Conservation (phyloP, 1,140 invertebrate species). For the Sycophaga agraensis region DNA sequence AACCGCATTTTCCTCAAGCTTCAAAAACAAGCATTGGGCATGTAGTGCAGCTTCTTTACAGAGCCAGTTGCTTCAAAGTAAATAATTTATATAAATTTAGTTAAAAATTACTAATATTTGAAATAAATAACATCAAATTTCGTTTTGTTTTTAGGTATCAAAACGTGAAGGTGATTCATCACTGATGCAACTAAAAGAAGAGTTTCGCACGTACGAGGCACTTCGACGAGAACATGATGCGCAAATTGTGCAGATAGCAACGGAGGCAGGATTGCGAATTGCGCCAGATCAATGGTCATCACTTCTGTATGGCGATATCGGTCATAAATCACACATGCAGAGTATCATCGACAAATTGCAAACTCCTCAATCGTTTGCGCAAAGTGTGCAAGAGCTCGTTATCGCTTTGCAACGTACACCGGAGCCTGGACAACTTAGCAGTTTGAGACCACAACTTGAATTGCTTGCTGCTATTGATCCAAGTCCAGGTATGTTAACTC, state of each 20-base stretch:
- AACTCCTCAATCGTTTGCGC: conserved; percentile 87
- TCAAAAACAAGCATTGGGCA: conserved; percentile 99
- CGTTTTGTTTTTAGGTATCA: conserved; percentile 66
- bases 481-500: conserved; percentile 63
- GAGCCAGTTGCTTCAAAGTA: conserved; percentile 98
- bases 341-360: conserved; percentile 95
- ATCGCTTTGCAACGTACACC: conserved; percentile 89
- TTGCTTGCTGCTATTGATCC: conserved; percentile 85
- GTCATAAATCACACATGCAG: conserved; percentile 98
- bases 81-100: background rate
- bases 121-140: too few species aligned
- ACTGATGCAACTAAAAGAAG: conserved; percentile 97
- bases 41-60: conserved; percentile 95
- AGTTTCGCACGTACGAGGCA: conserved; percentile 93
- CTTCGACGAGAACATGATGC: conserved; percentile 94
- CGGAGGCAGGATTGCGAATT: conserved; percentile 93
- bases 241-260: conserved; percentile 97
- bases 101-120: too few species aligned
- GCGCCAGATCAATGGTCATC: conserved; percentile 99
- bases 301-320: conserved; percentile 90
- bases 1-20: conserved; percentile 94
- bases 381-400: conserved; percentile 88
- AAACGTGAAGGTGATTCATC: conserved; percentile 97
- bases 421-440: conserved; percentile 82
- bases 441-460: conserved; percentile 78